Conservation (phyloP, 2,113 vertebrate species). For the Oncorhynchus nerka region DNA sequence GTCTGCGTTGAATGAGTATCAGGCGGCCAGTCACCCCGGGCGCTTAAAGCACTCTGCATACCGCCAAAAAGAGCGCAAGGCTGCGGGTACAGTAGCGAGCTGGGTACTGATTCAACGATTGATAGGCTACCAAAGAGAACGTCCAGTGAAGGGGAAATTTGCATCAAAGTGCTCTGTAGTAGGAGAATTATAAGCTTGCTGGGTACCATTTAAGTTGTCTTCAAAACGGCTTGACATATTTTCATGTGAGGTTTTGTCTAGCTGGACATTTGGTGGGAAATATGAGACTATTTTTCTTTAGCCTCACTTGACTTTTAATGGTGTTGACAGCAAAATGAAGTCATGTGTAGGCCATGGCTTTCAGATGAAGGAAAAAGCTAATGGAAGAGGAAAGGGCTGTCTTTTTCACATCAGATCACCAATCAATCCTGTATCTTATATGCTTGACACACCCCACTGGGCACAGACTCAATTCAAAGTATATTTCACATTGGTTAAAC, state of each 20-base stretch:
- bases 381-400: no score
- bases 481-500: no score
- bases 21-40: conserved; percentile 55
- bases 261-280: no score
- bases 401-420: no score
- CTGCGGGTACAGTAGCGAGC: conserved; percentile 46
- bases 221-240: no score
- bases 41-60: conserved; percentile 64
- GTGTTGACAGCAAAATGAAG: no score
- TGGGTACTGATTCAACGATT: conserved; percentile 64
- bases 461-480: no score
- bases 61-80: conserved; percentile 55
- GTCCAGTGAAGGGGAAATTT: conserved; percentile 64
- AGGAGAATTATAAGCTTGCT: conserved; percentile 38
- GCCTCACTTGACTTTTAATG: no score
- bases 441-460: neutral
- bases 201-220: neutral
- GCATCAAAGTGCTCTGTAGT: conserved; percentile 60
- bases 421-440: neutral
- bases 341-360: no score
- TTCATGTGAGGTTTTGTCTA: no score
- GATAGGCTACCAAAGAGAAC: conserved; percentile 42
- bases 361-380: no score
- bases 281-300: no score
- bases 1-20: conserved; percentile 8